Percentiles rank a stretch among this genome's conserved stretches.
These are phyloP conservation scores for Chalcosyrphus nemorum DNA, from an alignment of 2,888 invertebrate species.

Conservation along the genomic window DNA sequence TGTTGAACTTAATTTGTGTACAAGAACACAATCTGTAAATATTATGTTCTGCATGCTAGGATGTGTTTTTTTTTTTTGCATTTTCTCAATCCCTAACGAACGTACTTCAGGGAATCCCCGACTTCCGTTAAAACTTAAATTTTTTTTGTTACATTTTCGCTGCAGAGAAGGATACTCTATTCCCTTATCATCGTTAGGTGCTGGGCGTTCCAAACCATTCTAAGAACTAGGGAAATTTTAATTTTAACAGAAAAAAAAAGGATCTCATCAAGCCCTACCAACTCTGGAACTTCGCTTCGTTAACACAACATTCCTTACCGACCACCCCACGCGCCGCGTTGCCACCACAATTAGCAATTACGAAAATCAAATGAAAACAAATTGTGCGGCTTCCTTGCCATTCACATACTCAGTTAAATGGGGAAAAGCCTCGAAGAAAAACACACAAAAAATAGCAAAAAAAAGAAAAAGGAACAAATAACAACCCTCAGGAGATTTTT, in stretches of 20 bases:
- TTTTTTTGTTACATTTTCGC: no score
- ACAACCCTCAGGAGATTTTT: neutral
- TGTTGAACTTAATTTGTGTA: no score
- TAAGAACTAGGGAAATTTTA: neutral
- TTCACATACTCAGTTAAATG: constrained; percentile 28
- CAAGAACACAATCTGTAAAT: no score
- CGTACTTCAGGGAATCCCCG: neutral
- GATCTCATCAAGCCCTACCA: neutral
- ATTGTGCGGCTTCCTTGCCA: constrained; percentile 50
- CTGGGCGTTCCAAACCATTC: neutral
- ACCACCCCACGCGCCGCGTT: neutral
- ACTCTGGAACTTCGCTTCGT: constrained; percentile 9
- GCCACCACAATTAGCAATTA: constrained; percentile 54
- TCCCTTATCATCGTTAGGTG: neutral
- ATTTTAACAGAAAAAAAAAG: neutral
- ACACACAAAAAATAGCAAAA: neutral
- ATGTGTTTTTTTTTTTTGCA: no score
- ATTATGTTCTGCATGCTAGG: no score
- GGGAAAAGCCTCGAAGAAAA: neutral
- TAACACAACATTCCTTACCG: constrained; percentile 15
- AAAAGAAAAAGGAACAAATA: constrained; percentile 1
- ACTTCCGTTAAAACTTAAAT: neutral
- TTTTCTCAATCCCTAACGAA: neutral
- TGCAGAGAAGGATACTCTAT: no score
- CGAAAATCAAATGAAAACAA: constrained; percentile 61